Evolutionary conservation across 2,888 invertebrate genomes (phyloP).

Genomic region (Pyrocoelia pectoralis): DNA sequence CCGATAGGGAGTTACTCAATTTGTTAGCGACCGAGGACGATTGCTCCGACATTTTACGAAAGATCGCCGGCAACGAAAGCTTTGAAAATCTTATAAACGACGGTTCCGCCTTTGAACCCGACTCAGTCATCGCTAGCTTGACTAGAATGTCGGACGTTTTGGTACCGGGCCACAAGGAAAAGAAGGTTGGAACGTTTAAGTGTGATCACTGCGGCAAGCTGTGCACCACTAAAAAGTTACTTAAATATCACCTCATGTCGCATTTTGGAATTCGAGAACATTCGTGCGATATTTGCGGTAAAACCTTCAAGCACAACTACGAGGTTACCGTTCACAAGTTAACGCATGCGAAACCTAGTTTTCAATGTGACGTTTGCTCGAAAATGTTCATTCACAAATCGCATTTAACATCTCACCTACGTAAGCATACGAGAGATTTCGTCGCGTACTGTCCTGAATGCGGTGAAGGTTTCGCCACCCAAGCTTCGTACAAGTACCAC

Average conservation of each 20-base stretch:
- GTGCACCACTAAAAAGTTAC: constrained; percentile 51
- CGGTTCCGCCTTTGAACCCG: constrained; percentile 40
- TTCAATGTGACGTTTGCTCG: constrained; percentile 67
- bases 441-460: constrained; percentile 52
- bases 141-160: background rate
- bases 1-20: constrained; percentile 54
- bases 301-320: constrained; percentile 52
- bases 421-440: constrained; percentile 64
- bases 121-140: background rate
- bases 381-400: constrained; percentile 68
- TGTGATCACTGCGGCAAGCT: constrained; percentile 52
- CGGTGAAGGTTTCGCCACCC: constrained; percentile 51
- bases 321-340: constrained; percentile 61
- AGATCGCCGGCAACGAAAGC: constrained; percentile 55
- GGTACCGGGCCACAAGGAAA: constrained; percentile 2
- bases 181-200: constrained; percentile 39
- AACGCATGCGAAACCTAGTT: constrained; percentile 65
- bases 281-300: constrained; percentile 53
- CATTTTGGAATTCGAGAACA: constrained; percentile 51
- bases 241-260: constrained; percentile 53
- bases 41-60: constrained; percentile 54
- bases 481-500: constrained; percentile 48
- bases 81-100: constrained; percentile 52
- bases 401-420: constrained; percentile 66
- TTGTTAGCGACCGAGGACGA: constrained; percentile 55